These are phyloP conservation scores for Brienomyrus brachyistius DNA, from an alignment of 2,113 vertebrate species.

Conservation along the genomic window DNA sequence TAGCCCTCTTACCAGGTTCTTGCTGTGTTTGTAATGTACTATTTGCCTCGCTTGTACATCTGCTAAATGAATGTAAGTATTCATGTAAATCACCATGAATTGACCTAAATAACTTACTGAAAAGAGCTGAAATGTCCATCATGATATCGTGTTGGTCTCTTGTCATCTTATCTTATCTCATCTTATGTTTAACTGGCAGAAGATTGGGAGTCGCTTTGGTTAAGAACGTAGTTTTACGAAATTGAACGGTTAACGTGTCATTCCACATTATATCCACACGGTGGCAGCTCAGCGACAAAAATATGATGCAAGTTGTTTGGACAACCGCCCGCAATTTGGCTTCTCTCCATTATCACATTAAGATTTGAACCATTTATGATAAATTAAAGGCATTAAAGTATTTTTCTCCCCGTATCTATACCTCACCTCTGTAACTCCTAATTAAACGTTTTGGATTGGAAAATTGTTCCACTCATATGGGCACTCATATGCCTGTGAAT, in stretches of 20 bases:
- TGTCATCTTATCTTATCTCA: not conserved
- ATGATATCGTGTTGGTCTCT: too few relatives aligned
- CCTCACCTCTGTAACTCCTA: not conserved
- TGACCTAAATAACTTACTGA: too few relatives aligned
- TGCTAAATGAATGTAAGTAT: not conserved
- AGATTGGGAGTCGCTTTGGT: not conserved
- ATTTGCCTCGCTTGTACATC: not conserved
- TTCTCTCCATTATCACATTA: not conserved
- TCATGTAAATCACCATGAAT: not conserved
- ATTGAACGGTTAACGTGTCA: not conserved
- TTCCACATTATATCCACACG: slow-evolving; percentile 35
- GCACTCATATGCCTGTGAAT: not conserved
- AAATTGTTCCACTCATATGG: not conserved
- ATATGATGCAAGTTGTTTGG: not conserved
- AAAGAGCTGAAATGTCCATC: too few relatives aligned
- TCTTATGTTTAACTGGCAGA: not conserved
- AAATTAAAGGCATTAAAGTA: not conserved
- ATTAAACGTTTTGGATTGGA: not conserved
- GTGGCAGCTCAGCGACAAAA: slow-evolving; percentile 43
- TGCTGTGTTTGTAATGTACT: not conserved
- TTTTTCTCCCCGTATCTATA: not conserved
- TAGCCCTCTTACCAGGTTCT: not conserved
- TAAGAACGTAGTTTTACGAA: not conserved
- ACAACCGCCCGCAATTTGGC: not conserved
- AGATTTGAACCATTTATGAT: not conserved